A percentile compares a stretch with the other conserved stretches of the same genome.
Evolutionary conservation across 2,797 vertebrate species (phyloP).

Genomic region (Dryobates pubescens): DNA sequence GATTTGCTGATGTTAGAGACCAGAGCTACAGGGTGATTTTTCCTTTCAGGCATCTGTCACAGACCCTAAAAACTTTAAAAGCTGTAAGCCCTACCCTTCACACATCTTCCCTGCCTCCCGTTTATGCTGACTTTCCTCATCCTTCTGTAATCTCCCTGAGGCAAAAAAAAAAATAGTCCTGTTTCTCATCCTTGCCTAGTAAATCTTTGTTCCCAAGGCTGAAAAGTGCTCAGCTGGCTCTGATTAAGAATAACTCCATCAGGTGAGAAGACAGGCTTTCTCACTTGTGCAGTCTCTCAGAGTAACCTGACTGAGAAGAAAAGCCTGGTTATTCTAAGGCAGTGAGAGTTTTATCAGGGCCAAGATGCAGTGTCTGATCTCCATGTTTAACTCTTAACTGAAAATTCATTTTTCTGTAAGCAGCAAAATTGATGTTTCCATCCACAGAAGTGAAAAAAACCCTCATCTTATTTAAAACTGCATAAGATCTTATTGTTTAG

Average conservation of each 20-base stretch:
- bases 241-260: not conserved
- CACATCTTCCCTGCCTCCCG: not conserved
- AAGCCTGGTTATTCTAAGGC: not conserved
- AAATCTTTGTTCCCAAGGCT: not conserved
- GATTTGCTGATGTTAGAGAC: not conserved
- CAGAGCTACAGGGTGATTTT: not conserved
- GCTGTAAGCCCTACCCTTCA: not conserved
- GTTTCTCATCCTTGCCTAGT: not conserved
- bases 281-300: not conserved
- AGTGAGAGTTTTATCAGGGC: not conserved
- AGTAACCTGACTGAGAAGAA: not conserved
- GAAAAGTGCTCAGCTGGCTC: not conserved
- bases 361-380: not conserved
- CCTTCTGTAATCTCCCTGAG: not conserved
- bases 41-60: not conserved
- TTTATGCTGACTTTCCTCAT: not conserved
- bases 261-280: not conserved
- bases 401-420: not conserved
- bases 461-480: not conserved
- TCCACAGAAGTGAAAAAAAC: not conserved
- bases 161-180: not conserved
- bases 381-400: not conserved
- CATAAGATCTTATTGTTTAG: not conserved
- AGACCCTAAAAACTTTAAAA: not conserved
- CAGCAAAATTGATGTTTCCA: not conserved